Evolutionary conservation across 2,113 vertebrate genomes (phyloP).

Genomic region (Microcebus ravelobensis): DNA sequence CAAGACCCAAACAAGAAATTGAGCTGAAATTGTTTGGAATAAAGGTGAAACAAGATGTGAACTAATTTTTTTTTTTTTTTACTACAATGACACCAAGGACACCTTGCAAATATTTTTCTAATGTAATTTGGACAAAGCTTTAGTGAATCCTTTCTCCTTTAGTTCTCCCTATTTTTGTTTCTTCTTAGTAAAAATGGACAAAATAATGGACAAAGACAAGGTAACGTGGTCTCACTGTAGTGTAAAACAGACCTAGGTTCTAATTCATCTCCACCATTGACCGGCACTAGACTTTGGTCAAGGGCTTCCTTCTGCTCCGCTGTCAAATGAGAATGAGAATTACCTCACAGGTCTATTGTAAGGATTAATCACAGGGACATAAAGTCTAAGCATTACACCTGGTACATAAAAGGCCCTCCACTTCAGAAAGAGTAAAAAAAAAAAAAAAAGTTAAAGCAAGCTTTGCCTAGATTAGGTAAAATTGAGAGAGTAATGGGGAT

Average conservation of each 20-base stretch:
- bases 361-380: neutral
- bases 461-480: constrained; percentile 57
- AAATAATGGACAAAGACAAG: neutral
- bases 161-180: neutral
- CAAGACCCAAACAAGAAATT: neutral
- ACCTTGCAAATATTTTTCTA: constrained; percentile 1
- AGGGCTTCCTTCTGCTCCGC: neutral
- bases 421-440: constrained; percentile 17
- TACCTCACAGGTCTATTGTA: neutral
- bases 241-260: neutral
- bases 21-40: neutral
- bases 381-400: neutral
- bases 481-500: constrained; percentile 37
- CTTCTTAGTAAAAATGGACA: neutral
- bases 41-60: neutral
- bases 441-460: neutral
- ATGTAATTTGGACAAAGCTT: neutral
- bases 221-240: neutral
- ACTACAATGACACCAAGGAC: neutral
- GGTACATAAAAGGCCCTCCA: constrained; percentile 10
- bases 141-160: neutral
- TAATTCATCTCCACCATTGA: neutral
- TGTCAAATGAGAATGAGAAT: neutral
- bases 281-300: neutral
- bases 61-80: neutral